Base-by-base conservation (phyloP, 2,797 vertebrate species). In the Coranthus polyacanthus region DNA sequence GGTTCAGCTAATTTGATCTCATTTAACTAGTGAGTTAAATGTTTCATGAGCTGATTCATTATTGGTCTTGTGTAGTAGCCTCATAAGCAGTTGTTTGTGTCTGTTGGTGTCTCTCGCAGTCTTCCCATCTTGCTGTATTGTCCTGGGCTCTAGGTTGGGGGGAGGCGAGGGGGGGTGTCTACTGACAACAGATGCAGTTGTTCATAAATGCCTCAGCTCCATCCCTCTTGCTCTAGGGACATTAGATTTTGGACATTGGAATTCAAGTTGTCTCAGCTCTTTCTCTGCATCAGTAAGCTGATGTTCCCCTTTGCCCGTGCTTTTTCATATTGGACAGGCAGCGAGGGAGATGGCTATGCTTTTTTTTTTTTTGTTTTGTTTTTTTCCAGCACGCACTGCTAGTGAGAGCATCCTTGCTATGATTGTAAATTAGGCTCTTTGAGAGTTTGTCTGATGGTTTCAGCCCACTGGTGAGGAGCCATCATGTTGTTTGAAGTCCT, bases 371-470 rank as follows among this genome's bases (percentile, higher is more conserved):
- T 29, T 29, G 6, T 29, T 29, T 29, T 29, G 6, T 29, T 29
- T 29, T 52, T 61, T 69, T 69, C 59, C 52, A 52, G 39, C 37
- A 42, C 22, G 45, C 36, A 17, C 58, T 62, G 37, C 50, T 58
- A 22, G 24, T 57, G 22, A 65, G 38, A 42, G 20, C 21, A n/a
- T 62, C 49, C 8, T 22, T 17, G 6, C 47, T 51, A 11, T 68
- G 60, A 70, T 72, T 77, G 56, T 72, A 56, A 79, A 82, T 78
- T 49, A 79, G 78, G 22, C 58, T 79, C 51, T 61, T 26, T 26
- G 46, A 54, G 21, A 24, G 53, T 34, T 38, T 17, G 47, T 20
- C 53, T 51, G 63, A 59, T 53, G 37, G 46, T 61, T 70, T 36
- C 43, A 59, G 53, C 37, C 43, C 47, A 41, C 54, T 32, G 38